Base-by-base conservation (phyloP, 2,113 vertebrate genomes). In the Toxotes chatareus region DNA sequence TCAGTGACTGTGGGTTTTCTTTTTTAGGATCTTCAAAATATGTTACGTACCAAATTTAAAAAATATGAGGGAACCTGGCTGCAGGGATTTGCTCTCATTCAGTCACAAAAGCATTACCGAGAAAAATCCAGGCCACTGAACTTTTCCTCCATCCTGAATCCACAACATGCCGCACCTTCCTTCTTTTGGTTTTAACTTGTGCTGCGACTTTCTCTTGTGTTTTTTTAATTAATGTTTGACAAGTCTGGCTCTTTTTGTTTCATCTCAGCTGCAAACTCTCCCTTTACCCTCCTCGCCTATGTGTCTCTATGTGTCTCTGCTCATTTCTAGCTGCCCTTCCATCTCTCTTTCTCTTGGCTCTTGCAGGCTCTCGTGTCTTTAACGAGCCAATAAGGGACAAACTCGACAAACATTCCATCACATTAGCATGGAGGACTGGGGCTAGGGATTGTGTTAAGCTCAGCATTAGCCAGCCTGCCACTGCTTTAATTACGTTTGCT, bases 401-500 rank as follows among this genome's bases (percentile, higher is more conserved):
- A 53, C 69, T 82, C 21, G 7, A 79, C 87, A 82, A 90, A 91
- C 80, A 82, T 82, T 73, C 82, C 81, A 82, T 87, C 84, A 80
- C 90, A 91, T 91, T 91, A 89, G 86, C 90, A 80, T 82, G 67
- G 51, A 57, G 57, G 70, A 75, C 79, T 32, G 38, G 69, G 61
- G 80, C 67, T 40, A 31, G 76, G 81, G 79, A 86, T 90, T 88
- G 88, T 85, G 90, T 89, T 90, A 83, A 86, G 83, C 83, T 92
- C 86, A 89, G 90, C 88, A 86, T 82, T 83, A 86, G 82, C 89
- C 73, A 32, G 77, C 55, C 59, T 61, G 82, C 82, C 47, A 57
- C 80, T 76, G 85, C 73, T 90, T 90, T 90, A 88, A 90, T 92
- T 91, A 86, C 71, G 68, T 93, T 93, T 92, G 80, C 87, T 92